Percentiles rank a stretch among this genome's conserved stretches.
Evolutionary conservation across 2,797 vertebrate species (phyloP).

Genomic region (Oceanodroma leucorhoa): DNA sequence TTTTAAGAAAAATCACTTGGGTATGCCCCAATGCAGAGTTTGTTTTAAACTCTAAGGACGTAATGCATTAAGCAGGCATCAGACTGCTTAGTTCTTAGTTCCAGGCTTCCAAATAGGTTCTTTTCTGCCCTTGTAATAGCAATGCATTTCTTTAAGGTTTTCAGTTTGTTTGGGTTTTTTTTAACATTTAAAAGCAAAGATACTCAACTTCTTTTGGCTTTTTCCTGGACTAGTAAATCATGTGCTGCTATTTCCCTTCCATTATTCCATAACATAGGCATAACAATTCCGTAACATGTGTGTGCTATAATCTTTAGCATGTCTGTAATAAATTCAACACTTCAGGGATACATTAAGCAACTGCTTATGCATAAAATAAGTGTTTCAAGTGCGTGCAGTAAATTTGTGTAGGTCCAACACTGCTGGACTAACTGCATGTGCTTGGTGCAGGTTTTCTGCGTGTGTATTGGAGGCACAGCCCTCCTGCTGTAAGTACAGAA

Average conservation of each 20-base stretch:
- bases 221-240: neutral
- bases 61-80: neutral
- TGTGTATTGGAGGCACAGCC: neutral
- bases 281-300: fast-evolving
- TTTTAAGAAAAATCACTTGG: neutral
- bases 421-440: neutral
- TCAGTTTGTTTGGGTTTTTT: neutral
- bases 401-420: neutral
- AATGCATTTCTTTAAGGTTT: neutral
- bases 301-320: neutral
- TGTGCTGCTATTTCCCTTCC: neutral
- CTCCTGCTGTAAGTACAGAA: fast-evolving
- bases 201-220: neutral
- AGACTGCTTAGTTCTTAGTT: neutral
- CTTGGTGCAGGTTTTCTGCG: neutral
- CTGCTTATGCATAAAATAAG: neutral
- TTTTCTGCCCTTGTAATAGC: neutral
- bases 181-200: neutral
- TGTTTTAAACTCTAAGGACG: neutral
- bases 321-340: neutral
- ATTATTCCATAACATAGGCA: neutral
- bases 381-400: neutral
- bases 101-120: neutral
- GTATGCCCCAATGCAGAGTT: fast-evolving
- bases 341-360: neutral